Conservation (phyloP, 2,888 invertebrate species). For the Notocelia uddmanniana region DNA sequence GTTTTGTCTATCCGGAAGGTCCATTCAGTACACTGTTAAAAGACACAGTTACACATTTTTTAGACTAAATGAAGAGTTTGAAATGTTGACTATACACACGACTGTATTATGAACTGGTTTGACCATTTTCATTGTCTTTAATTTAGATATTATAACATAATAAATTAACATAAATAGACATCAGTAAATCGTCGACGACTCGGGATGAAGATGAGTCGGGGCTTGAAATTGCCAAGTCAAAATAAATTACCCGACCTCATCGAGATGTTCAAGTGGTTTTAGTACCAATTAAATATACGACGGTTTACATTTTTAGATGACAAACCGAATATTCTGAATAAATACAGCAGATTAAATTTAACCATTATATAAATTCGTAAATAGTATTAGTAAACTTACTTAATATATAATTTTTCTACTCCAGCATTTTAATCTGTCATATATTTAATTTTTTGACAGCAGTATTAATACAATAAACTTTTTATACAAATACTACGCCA, state of each 20-base stretch:
- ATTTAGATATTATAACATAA: background rate
- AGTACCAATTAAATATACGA: conserved; percentile 29
- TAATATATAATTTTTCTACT: no score
- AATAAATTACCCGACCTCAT: conserved; percentile 35
- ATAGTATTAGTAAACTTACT: background rate
- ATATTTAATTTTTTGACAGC: no score
- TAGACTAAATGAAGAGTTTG: background rate
- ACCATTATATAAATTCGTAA: background rate
- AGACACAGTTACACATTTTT: no score
- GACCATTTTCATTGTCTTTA: conserved; percentile 16
- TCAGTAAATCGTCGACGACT: conserved; percentile 18
- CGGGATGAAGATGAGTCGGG: conserved; percentile 13
- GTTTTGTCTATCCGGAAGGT: no score
- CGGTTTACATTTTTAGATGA: conserved; percentile 2
- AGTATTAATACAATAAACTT: no score
- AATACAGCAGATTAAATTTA: background rate
- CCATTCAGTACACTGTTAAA: no score
- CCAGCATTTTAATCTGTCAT: no score
- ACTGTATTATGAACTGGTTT: background rate
- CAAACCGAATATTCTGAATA: conserved; percentile 3
- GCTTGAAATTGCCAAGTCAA: conserved; percentile 26
- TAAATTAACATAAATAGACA: conserved; percentile 27
- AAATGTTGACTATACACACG: background rate
- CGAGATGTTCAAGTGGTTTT: conserved; percentile 21
- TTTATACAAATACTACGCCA: no score